Evolutionary conservation across 1,140 invertebrate species (phyloP), one percentile per base, ranked within the genome.

Genomic region (Fopius arisanus): DNA sequence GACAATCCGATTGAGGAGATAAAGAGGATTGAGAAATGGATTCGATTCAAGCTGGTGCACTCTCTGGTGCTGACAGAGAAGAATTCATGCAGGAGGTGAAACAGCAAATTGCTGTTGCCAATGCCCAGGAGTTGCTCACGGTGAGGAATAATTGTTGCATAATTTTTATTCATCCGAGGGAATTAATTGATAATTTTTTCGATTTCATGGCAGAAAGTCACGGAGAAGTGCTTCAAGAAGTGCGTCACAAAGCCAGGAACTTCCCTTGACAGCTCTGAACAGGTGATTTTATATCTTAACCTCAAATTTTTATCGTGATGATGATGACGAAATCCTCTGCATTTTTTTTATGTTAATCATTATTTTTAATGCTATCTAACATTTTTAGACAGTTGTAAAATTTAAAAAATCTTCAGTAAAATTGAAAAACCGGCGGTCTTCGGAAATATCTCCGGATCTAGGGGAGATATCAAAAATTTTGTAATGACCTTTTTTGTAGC

Each of bases 171-270:
- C 7, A 41, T 78, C 12, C 72, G 26, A 29, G 14, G 81, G 75
- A 81, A 77, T 76, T 62, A 78, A 80, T 72, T 68, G 69, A 41
- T 70, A 23, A 9, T 54, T 71, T 70, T 77, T 63, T 66, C 62
- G 67, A 16, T 80, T 71, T 87, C 78, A 82, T 91, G 93, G 66
- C 86, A 96, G 90, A 98, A 98, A 94, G 97, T 98, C 91, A 96
- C 96, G 40, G 95, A 98, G 84, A 98, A 98, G 89, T 99, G 97
- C 89, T 98, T 98, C 83, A 96, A 95, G 84, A 98, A 98, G 83
- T 98, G 97, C 87, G 93, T 99, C 76, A 85, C 86, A 63, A 97
- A 96, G 85, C 97, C 97, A 14, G 97, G 97, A n/a, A 92, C 92
- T 14, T 93, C 94, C 9, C 86, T 98, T 75, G 96, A 96, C 86